Conservation (phyloP, 2,888 invertebrate species). For the Nasonovia ribisnigri region DNA sequence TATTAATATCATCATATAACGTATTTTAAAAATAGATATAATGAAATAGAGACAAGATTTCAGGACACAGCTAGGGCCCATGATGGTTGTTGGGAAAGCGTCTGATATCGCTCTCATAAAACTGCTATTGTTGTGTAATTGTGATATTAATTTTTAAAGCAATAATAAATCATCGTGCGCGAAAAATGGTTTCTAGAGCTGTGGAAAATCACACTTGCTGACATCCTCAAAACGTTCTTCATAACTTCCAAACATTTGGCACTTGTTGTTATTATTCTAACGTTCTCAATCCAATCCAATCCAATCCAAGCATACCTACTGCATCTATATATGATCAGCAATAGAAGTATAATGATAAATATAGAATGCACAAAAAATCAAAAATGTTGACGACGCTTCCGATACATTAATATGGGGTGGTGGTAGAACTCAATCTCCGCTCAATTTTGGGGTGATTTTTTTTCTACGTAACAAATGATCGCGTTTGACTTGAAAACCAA, state of each 20-base stretch:
- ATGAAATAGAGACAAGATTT: not conserved
- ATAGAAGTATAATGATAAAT: not conserved
- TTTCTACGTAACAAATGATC: not conserved
- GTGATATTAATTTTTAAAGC: not conserved
- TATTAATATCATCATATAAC: not conserved
- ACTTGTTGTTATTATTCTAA: not conserved
- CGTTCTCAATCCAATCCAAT: not conserved
- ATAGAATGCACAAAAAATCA: not conserved
- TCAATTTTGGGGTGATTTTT: not conserved
- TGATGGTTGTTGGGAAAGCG: not conserved
- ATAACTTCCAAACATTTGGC: not conserved
- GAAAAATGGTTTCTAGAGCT: not conserved
- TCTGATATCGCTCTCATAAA: not conserved
- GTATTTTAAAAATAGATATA: not conserved
- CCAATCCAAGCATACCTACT: not conserved
- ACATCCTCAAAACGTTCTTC: not conserved
- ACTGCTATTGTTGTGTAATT: not conserved
- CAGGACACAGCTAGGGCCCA: not conserved
- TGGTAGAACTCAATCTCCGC: not conserved
- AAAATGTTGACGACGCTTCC: not conserved
- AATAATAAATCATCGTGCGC: not conserved
- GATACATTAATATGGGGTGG: not conserved
- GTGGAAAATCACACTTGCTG: not conserved
- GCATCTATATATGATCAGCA: not conserved
- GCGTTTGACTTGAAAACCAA: not conserved